These are phyloP conservation scores for Alentia gelatinosa DNA, from an alignment of 2,888 invertebrate genomes.

Conservation along the genomic window DNA sequence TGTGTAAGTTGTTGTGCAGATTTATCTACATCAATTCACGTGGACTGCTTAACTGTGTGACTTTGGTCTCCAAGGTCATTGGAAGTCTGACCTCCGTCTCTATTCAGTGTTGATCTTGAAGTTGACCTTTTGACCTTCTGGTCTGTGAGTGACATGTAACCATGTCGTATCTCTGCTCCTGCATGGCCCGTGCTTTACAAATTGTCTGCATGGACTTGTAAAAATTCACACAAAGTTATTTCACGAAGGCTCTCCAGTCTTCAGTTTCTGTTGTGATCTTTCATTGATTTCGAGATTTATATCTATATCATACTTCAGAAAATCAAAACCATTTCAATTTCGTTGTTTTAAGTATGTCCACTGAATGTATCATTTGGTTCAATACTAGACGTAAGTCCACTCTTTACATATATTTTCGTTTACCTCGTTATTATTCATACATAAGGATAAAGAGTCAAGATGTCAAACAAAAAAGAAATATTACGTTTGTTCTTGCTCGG, in stretches of 20 bases:
- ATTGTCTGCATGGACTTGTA: conserved; percentile 1
- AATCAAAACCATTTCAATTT: neutral
- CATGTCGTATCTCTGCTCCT: neutral
- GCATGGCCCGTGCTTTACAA: conserved; percentile 4
- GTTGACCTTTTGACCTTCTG: neutral
- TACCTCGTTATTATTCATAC: neutral
- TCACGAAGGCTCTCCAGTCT: neutral
- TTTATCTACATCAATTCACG: neutral
- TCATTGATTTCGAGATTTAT: neutral
- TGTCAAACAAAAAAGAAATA: neutral
- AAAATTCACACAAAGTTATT: neutral
- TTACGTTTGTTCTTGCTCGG: neutral
- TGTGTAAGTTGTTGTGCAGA: neutral
- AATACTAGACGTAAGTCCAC: neutral
- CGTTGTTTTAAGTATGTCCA: neutral
- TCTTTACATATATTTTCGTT: neutral
- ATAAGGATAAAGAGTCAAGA: neutral
- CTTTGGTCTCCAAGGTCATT: neutral
- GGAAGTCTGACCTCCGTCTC: neutral
- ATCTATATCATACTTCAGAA: too few species aligned
- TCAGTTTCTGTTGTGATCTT: neutral
- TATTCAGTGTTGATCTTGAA: neutral
- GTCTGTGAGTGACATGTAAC: neutral
- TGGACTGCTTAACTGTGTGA: neutral
- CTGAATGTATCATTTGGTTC: neutral